Conservation (phyloP, 2,888 invertebrate species). For the Phengaris arion region DNA sequence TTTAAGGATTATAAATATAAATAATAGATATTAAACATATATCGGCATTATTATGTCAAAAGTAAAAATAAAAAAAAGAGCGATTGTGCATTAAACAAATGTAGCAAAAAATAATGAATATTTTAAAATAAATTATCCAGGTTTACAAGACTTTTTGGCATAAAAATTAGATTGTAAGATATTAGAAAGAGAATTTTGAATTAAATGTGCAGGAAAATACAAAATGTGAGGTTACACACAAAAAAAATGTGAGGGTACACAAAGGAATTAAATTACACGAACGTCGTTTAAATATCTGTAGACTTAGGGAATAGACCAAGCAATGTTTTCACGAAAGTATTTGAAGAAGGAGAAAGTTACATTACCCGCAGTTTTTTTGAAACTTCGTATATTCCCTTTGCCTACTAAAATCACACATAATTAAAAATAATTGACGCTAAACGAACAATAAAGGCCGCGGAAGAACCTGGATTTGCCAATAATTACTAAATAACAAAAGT, state of each 20-base stretch:
- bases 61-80: not conserved
- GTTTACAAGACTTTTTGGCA: not conserved
- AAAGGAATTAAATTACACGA: not conserved
- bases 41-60: not conserved
- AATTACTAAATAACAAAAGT: slow-evolving; percentile 38
- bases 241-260: slow-evolving; percentile 11
- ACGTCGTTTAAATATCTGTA: not conserved
- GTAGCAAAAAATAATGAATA: not conserved
- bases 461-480: slow-evolving; percentile 66
- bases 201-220: not conserved
- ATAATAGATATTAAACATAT: not conserved
- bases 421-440: slow-evolving; percentile 57
- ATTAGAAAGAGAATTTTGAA: not conserved
- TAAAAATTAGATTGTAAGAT: not conserved
- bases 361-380: not conserved
- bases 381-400: not conserved
- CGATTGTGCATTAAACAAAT: not conserved
- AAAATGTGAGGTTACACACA: slow-evolving; percentile 12
- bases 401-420: slow-evolving; percentile 36
- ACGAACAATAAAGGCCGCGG: slow-evolving; percentile 58
- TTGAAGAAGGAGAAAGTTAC: not conserved
- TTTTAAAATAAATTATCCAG: not conserved
- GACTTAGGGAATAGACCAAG: not conserved
- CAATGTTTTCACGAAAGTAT: not conserved
- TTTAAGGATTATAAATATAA: not conserved